These are phyloP conservation scores for Lasiommata megera DNA, from an alignment of 2,888 invertebrate species.

Conservation along the genomic window DNA sequence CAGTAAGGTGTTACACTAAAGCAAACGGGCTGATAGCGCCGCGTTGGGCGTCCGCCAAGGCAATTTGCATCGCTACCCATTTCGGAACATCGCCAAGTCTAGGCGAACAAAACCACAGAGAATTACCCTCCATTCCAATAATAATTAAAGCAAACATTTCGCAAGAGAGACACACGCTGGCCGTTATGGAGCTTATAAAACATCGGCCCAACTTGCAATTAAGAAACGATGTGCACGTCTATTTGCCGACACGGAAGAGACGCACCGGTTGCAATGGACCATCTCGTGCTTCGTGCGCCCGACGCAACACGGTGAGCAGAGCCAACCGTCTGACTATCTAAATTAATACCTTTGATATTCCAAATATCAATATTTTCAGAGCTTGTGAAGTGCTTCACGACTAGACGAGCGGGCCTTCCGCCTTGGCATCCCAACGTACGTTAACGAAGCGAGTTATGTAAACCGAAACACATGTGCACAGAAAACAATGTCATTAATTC, in stretches of 20 bases:
- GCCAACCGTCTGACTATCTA: conserved; percentile 65
- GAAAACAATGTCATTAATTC: neutral
- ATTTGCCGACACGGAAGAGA: conserved; percentile 79
- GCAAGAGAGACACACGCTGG: conserved; percentile 72
- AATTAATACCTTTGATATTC: conserved; percentile 79
- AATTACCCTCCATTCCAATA: conserved; percentile 82
- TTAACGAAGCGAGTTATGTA: conserved; percentile 49
- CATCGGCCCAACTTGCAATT: conserved; percentile 76
- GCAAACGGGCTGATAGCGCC: conserved; percentile 67
- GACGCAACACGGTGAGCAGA: conserved; percentile 42
- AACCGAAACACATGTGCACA: conserved; percentile 1
- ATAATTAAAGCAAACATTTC: conserved; percentile 82
- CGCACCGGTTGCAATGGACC: conserved; percentile 73
- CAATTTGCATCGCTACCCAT: conserved; percentile 81
- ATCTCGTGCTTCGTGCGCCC: conserved; percentile 56
- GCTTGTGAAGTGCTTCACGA: conserved; percentile 53
- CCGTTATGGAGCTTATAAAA: conserved; percentile 81
- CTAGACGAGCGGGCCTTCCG: conserved; percentile 49
- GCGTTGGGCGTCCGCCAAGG: conserved; percentile 79
- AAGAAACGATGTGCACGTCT: conserved; percentile 75
- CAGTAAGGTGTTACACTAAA: conserved; percentile 57
- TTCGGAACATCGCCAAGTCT: conserved; percentile 82
- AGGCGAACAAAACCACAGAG: conserved; percentile 81
- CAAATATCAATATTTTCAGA: conserved; percentile 77
- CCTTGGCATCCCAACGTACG: conserved; percentile 52